Conservation (phyloP, 2,113 vertebrate genomes). For the Macquaria ambigua region DNA sequence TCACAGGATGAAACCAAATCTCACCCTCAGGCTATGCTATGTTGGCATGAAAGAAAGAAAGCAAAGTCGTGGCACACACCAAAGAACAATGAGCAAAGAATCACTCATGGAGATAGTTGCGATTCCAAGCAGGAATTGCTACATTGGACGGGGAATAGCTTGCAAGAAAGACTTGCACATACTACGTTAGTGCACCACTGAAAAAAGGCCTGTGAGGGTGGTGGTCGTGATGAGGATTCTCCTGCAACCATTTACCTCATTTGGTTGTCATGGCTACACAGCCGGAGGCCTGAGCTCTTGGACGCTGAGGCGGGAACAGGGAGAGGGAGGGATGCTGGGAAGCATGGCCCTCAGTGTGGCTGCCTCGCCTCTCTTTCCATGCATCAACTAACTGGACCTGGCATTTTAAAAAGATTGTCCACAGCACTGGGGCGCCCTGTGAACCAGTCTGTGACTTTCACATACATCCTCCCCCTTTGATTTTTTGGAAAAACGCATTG, state of each 20-base stretch:
- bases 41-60: constrained; percentile 33
- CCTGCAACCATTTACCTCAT: constrained; percentile 84
- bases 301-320: constrained; percentile 76
- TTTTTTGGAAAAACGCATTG: background rate
- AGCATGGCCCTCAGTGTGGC: constrained; percentile 63
- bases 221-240: constrained; percentile 81
- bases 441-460: constrained; percentile 48
- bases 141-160: constrained; percentile 1
- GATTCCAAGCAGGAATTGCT: constrained; percentile 42
- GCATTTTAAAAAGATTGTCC: constrained; percentile 52
- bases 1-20: constrained; percentile 33
- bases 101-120: constrained; percentile 12
- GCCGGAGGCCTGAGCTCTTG: constrained; percentile 81
- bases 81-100: constrained; percentile 17
- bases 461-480: background rate
- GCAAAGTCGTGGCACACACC: constrained; percentile 8
- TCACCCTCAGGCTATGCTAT: constrained; percentile 1
- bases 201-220: constrained; percentile 62
- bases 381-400: constrained; percentile 74
- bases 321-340: constrained; percentile 72
- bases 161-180: constrained; percentile 25
- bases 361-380: constrained; percentile 49
- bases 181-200: constrained; percentile 38
- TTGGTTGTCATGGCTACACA: constrained; percentile 86
- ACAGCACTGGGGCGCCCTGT: constrained; percentile 6